Evolutionary conservation across 2,113 vertebrate species (phyloP), one percentile per base, ranked within the genome.

Genomic region (Thymallus thymallus): DNA sequence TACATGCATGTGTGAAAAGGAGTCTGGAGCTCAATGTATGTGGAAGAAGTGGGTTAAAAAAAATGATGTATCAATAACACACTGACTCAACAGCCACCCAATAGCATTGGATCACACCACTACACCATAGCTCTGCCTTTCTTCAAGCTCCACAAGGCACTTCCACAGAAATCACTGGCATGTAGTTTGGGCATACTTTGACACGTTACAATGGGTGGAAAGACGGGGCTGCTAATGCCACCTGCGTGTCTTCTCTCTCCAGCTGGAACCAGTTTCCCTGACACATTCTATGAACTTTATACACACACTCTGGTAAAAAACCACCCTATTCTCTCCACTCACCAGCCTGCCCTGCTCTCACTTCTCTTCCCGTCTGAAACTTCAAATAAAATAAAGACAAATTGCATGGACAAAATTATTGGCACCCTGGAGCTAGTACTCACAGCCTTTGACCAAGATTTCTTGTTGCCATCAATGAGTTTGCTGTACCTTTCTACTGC

Each of bases 271-370:
- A 76, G 85, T 71, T 82, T 76, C 68, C 48, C 75, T 5, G 51
- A 80, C 74, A 82, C 78, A 72, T 26, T 30, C 56, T 68, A 60
- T 87, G 79, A 86, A 86, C 84, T 88, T 83, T 82, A 16, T 30
- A 29, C 22, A 67, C 76, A 67, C 64, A 1, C 1, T 41, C 1
- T 41, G 64, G 87, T 92, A 91, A 93, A 92, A 90, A 92, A 80
- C 71, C 78, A 26, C 29, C 32, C 82, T 5, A 66, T 84, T 72
- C 78, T 63, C 29, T 75, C 63, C 87, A n/a, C 80, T 76, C 84
- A 24, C 70, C 23, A 69, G 26, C 71, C 45, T 13, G 13, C 74
- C 78, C 66, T 24, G 75, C 66, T 85, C 80, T 76, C 84, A 24
- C 71, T 26, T 71, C 30, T 69, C 46, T 72, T 55, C 81, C 22